These are phyloP conservation scores for Neogobius melanostomus DNA, from an alignment of 2,113 vertebrate species.

Conservation along the genomic window DNA sequence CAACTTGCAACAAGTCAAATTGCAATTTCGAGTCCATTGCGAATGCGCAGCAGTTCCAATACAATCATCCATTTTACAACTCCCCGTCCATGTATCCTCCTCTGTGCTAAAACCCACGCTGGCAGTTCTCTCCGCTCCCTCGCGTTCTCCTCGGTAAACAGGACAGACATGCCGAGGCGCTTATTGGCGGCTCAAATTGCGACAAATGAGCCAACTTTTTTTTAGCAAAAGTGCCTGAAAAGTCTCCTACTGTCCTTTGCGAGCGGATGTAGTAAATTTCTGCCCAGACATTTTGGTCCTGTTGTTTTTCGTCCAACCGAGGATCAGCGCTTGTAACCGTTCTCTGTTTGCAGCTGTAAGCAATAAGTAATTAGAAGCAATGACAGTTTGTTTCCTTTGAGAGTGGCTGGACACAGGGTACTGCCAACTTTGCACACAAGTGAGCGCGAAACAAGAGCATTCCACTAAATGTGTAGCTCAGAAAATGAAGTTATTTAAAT, in stretches of 20 bases:
- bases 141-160: conserved; percentile 5
- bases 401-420: conserved; percentile 13
- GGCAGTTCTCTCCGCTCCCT: background rate
- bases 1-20: too few relatives aligned
- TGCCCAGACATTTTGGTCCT: background rate
- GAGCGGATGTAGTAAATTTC: conserved; percentile 8
- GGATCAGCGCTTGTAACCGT: background rate
- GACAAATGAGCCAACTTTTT: conserved; percentile 4
- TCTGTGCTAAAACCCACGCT: background rate
- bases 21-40: too few relatives aligned
- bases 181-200: conserved; percentile 12
- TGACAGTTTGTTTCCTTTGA: conserved; percentile 33
- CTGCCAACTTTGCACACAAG: conserved; percentile 22
- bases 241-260: background rate
- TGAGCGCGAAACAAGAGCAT: conserved; percentile 10
- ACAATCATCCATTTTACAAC: background rate
- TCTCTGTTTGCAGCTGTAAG: conserved; percentile 20
- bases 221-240: background rate
- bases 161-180: conserved; percentile 7
- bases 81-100: background rate
- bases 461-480: background rate
- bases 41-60: background rate
- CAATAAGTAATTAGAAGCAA: conserved; percentile 34
- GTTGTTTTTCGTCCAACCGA: conserved; percentile 1
- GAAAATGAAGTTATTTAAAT: background rate